Base-by-base conservation (phyloP, 2,797 vertebrate species). In the Sebastes kiyomatsui region DNA sequence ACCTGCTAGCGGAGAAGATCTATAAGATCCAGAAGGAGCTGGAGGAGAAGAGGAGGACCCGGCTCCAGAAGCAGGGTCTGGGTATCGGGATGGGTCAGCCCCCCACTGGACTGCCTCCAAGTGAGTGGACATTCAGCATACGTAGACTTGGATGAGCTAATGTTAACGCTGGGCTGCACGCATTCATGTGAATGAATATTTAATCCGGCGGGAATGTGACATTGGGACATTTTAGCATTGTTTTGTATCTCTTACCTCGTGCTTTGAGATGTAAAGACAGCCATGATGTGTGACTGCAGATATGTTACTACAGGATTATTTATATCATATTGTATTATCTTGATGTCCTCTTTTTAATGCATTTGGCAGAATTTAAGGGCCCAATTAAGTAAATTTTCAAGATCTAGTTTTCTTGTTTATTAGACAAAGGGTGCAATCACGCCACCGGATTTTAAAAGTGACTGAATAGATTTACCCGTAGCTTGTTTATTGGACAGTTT, bases 21-120 rank as follows among this genome's bases (percentile, higher is more conserved):
- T 99, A 99, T 84, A 99, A 99, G 91, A 99, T 99, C 86, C 98
- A 99, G 91, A 99, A 99, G 84, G 98, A 99, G 85, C 73, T 99
- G 87, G 98, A 99, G 84, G 98, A 99, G 91, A 99, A 99, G 88
- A 96, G 98, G 84, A 96, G 97, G 81, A 99, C 97, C 23, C 96
- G 98, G 71, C 89, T 99, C n/a, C 97, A 98, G 93, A 99, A 99
- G 86, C 98, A 99, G 81, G 97, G 95, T 67, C 93, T 98, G 89
- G 90, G 89, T 38, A 93, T 98, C 38, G 97, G 91, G 61, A 90
- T 95, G 84, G 94, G 92, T 56, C 95, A 95, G 67, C 77, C 94
- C 30, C 95, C 97, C 22, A 83, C 96, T 67, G 97, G 96, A 79
- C 95, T 98, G 90, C 94, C 97, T 87, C 93, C 96, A 81, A 99